Percentiles rank a stretch among this genome's conserved stretches.
Conservation (phyloP, 2,888 invertebrate species). For the Eugnorisma glareosa region DNA sequence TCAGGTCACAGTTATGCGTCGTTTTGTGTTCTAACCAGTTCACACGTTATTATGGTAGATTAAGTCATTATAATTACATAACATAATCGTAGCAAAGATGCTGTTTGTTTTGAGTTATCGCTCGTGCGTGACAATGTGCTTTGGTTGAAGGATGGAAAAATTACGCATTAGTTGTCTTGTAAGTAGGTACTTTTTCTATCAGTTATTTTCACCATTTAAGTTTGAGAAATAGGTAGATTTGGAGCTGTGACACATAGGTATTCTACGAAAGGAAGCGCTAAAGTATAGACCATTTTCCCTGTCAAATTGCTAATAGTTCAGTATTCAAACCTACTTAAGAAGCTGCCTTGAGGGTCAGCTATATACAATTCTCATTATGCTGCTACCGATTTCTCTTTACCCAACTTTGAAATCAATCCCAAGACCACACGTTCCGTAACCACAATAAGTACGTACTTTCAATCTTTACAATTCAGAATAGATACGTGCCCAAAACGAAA, state of each 20-base stretch:
- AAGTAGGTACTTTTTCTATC: neutral
- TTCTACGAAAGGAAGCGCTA: neutral
- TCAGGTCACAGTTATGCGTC: constrained; percentile 6
- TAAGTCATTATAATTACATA: constrained; percentile 18
- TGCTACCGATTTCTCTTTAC: constrained; percentile 37
- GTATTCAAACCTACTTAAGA: neutral
- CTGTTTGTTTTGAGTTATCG: neutral
- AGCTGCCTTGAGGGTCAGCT: neutral
- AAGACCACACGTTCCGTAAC: constrained; percentile 41
- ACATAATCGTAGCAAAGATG: constrained; percentile 6
- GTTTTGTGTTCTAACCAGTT: constrained; percentile 15
- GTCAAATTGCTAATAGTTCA: neutral
- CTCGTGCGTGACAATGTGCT: neutral
- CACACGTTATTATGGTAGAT: constrained; percentile 17
- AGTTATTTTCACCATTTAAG: neutral
- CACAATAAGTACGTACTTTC: constrained; percentile 27
- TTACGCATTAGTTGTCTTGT: neutral
- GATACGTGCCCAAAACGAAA: constrained; percentile 27
- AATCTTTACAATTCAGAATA: constrained; percentile 2
- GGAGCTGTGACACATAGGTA: neutral
- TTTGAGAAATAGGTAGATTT: neutral
- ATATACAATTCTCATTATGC: constrained; percentile 17
- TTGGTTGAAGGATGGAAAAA: neutral
- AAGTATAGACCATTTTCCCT: neutral
- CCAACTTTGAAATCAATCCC: constrained; percentile 34